Percentiles rank a stretch among this genome's conserved stretches.
These are phyloP conservation scores for Apis laboriosa DNA, from an alignment of 1,140 invertebrate species.

Conservation along the genomic window DNA sequence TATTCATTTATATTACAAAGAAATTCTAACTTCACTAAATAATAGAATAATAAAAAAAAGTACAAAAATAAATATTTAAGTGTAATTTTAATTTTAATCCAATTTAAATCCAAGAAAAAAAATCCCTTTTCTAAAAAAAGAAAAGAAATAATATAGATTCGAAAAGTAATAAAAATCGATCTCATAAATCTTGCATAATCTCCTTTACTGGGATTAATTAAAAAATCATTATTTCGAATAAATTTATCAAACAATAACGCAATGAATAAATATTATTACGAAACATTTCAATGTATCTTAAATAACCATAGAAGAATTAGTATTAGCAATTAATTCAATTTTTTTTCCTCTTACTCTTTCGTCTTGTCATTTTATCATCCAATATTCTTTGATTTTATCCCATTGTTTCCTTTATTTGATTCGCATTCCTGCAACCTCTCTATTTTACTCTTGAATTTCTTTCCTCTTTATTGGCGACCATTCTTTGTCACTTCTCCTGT, in stretches of 20 bases:
- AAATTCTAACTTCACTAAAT: no score
- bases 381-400: conserved; percentile 6
- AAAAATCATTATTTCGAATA: background rate
- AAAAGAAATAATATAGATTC: background rate
- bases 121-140: background rate
- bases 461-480: background rate
- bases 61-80: no score
- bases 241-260: background rate
- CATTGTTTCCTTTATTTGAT: conserved; percentile 27
- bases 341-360: background rate
- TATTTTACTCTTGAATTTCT: background rate
- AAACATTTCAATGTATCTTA: conserved; percentile 26
- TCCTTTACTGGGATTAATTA: background rate
- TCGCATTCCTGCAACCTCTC: background rate
- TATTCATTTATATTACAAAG: no score
- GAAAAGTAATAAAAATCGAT: background rate
- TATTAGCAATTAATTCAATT: conserved; percentile 42
- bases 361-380: background rate
- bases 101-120: no score
- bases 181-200: background rate
- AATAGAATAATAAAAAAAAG: no score
- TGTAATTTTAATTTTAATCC: no score
- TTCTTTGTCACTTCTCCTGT: background rate
- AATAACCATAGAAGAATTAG: background rate
- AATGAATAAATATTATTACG: conserved; percentile 22